Evolutionary conservation across 2,888 invertebrate genomes (phyloP), one percentile per base, ranked within the genome.

Genomic region (Diplazon laetatorius): DNA sequence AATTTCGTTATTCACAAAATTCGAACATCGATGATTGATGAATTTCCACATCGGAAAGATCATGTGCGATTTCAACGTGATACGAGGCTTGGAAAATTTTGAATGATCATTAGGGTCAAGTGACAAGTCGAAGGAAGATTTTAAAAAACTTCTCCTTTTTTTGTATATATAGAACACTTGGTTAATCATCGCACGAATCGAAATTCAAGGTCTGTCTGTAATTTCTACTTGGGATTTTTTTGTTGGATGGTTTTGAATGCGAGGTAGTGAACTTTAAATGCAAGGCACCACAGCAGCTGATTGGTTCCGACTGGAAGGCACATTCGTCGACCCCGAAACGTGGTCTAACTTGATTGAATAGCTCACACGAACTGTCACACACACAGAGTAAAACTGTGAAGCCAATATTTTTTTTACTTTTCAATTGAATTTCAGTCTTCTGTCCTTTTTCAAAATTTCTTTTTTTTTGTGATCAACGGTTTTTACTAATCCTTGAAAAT

Each of bases 241-340:
- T 18, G 12, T 55, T 20, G 46, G 46, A 57, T 72, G 55, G 22
- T 30, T 63, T 22, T 14, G 35, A 42, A 63, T 35, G 10, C 22
- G n/a, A 18, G 14, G 20, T 18, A 22, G 55, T 14, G 20, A 63
- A 44, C 48, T 73, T 22, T 10, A 44, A n/a, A 22, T 16, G 30
- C 25, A 9, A 16, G n/a, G n/a, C n/a, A 20, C 46, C 30, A 2
- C 10, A 44, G n/a, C 44, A 44, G 44, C 62, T 39, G 52, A 30
- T 30, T 55, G 14, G n/a, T 52, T 25, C 52, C 8, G 12, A 14
- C 22, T n/a, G 5, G 50, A 22, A 50, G 12, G 22, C 20, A n/a
- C 22, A 50, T 50, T 50, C 22, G 22, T 50, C 22, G 50, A 50
- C 22, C 50, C 22, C 22, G 50, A 2, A 22, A 22, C 9, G n/a